Evolutionary conservation across 2,797 vertebrate genomes (phyloP), one percentile per base, ranked within the genome.

Genomic region (Chelmon rostratus): DNA sequence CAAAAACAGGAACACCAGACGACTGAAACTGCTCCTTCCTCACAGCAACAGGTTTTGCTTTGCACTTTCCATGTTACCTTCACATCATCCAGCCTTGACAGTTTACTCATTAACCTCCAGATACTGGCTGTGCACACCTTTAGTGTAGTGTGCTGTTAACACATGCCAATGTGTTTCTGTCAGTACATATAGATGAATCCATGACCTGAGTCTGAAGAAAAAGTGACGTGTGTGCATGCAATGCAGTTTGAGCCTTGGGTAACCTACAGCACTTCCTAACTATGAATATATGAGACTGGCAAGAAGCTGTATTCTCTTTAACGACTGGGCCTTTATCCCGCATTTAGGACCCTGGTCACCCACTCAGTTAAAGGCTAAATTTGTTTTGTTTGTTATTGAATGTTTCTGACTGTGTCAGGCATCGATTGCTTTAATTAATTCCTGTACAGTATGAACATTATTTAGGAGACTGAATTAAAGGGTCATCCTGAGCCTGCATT

Each of bases 91-190:
- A 46, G 71, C 84, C 78, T 63, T 76, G 63, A 81, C 47, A 38
- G 81, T 63, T 91, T 87, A 91, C 74, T 84, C 35, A 92, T 91
- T 89, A 86, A 89, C 87, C 68, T 67, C 13, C n/a, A 37, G 54
- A 76, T 40, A 69, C 72, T 4, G 46, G 56, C 9, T 12, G 64
- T 59, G 38, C 37, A 50, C 28, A 47, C 37, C 33, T 81, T 57
- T 42, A 23, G 6, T 38, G 37, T 9, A 6, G 35, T 42, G 70
- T 46, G 53, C 15, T 38, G 54, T 72, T 53, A 72, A 35, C 3
- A 0, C 65, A 85, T 76, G 72, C 67, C 83, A 74, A 54, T 61
- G 73, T 63, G 74, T 57, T 66, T 71, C 49, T 68, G 76, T 82
- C 73, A 69, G 73, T 47, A 15, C 33, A 38, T 31, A 52, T 56